These are phyloP conservation scores for Microchirus variegatus DNA, from an alignment of 2,797 vertebrate genomes.

Conservation along the genomic window DNA sequence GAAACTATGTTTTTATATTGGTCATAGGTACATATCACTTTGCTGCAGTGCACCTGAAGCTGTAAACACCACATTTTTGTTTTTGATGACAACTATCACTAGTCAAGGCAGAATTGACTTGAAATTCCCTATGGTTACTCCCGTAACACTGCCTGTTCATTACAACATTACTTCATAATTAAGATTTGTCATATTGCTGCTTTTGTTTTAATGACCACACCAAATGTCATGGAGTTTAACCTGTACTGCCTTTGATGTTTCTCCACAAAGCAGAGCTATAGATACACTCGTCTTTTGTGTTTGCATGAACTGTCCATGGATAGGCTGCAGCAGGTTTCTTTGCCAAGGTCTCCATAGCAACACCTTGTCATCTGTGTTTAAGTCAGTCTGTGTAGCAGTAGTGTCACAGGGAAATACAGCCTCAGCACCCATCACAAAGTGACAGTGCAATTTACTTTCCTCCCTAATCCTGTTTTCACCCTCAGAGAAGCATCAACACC, in stretches of 20 bases:
- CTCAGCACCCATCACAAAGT: slow-evolving; percentile 70
- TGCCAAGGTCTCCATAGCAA: slow-evolving; percentile 75
- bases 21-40: slow-evolving; percentile 39
- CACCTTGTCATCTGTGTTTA: slow-evolving; percentile 74
- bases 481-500: slow-evolving; percentile 61
- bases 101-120: too few species aligned
- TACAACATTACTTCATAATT: slow-evolving; percentile 5
- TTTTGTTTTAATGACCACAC: slow-evolving; percentile 31
- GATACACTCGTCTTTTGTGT: slow-evolving; percentile 53
- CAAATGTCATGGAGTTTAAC: slow-evolving; percentile 31
- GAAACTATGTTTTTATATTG: slow-evolving; percentile 54
- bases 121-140: background rate
- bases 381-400: slow-evolving; percentile 62
- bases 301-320: slow-evolving; percentile 65
- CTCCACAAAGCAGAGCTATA: slow-evolving; percentile 35
- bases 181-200: slow-evolving; percentile 9
- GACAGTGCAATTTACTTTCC: slow-evolving; percentile 77
- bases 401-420: slow-evolving; percentile 66
- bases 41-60: slow-evolving; percentile 23
- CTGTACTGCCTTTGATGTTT: slow-evolving; percentile 44
- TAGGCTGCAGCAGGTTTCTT: slow-evolving; percentile 60
- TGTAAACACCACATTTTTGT: background rate
- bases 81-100: too few species aligned
- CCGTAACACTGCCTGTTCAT: background rate
- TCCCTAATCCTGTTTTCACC: slow-evolving; percentile 65